phyloP scores from a whole-genome alignment of 2,113 vertebrate genomes.

The Calidris pygmaea region DNA sequence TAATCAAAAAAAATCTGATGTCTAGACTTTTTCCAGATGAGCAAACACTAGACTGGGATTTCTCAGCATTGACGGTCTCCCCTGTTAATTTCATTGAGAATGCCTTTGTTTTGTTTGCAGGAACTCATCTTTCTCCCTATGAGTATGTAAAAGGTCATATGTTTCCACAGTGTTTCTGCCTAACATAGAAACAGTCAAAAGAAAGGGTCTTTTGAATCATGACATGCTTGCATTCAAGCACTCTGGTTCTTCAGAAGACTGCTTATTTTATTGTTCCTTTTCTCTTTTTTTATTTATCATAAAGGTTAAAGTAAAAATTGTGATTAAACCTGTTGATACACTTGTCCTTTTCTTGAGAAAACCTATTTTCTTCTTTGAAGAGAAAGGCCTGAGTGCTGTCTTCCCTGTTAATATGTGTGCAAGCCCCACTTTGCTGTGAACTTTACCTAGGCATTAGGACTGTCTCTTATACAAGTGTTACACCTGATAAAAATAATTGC shows the following conservation, averaged over 20 bases:
- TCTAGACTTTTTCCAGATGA: constrained; percentile 63
- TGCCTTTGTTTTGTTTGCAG: constrained; percentile 45
- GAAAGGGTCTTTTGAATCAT: constrained; percentile 1
- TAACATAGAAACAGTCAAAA: constrained; percentile 6
- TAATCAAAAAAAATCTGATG: background rate
- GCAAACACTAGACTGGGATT: constrained; percentile 23
- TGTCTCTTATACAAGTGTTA: background rate
- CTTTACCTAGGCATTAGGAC: background rate
- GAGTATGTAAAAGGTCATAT: constrained; percentile 52
- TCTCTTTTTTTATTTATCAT: background rate
- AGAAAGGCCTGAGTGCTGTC: background rate
- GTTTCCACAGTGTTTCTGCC: constrained; percentile 46
- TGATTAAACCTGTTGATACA: background rate
- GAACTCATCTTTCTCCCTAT: constrained; percentile 35
- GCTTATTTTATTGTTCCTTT: background rate
- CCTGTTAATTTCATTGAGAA: constrained; percentile 36
- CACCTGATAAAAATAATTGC: background rate
- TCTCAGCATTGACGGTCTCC: background rate
- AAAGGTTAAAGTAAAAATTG: background rate
- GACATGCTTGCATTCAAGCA: background rate
- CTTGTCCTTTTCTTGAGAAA: background rate
- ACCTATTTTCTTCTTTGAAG: background rate
- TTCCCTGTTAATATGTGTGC: background rate
- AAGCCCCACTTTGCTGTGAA: background rate
- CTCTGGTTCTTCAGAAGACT: background rate